phyloP scores from a whole-genome alignment of 2,797 vertebrate species.

The Hybognathus amarus region DNA sequence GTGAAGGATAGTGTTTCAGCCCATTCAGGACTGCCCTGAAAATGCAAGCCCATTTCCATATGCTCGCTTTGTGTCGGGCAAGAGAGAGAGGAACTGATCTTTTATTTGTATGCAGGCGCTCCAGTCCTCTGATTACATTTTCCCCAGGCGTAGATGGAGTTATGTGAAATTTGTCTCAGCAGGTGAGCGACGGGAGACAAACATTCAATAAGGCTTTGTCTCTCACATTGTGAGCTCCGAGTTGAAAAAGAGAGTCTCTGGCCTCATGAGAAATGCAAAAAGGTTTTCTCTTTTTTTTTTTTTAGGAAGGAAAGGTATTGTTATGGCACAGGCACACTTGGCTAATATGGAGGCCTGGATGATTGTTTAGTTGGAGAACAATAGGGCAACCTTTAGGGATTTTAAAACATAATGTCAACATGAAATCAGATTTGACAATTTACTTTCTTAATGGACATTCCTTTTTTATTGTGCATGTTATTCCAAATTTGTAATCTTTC shows the following conservation, averaged over 20 bases:
- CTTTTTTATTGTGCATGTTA: too few relatives aligned
- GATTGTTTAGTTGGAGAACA: conserved; percentile 20
- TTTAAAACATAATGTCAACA: not conserved
- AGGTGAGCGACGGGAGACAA: conserved; percentile 42
- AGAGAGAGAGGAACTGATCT: conserved; percentile 39
- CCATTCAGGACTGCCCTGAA: conserved; percentile 33
- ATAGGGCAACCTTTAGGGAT: not conserved
- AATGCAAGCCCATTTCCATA: conserved; percentile 36
- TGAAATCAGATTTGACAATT: not conserved
- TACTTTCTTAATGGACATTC: not conserved
- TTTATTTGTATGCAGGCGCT: conserved; percentile 48
- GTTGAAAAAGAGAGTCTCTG: conserved; percentile 3
- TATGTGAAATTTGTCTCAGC: conserved; percentile 51
- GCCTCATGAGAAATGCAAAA: conserved; percentile 40
- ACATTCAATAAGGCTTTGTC: conserved; percentile 56
- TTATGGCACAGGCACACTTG: conserved; percentile 18
- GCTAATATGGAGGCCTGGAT: conserved; percentile 1
- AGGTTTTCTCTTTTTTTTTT: not conserved
- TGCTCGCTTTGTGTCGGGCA: not conserved
- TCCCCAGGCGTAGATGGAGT: conserved; percentile 26
- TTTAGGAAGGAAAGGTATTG: conserved; percentile 12
- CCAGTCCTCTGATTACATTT: conserved; percentile 52
- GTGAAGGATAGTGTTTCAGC: conserved; percentile 35
- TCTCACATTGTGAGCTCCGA: conserved; percentile 27
- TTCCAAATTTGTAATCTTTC: not conserved